Evolutionary conservation across 2,113 vertebrate species (phyloP), one percentile per base, ranked within the genome.

Genomic region (Stegostoma tigrinum): DNA sequence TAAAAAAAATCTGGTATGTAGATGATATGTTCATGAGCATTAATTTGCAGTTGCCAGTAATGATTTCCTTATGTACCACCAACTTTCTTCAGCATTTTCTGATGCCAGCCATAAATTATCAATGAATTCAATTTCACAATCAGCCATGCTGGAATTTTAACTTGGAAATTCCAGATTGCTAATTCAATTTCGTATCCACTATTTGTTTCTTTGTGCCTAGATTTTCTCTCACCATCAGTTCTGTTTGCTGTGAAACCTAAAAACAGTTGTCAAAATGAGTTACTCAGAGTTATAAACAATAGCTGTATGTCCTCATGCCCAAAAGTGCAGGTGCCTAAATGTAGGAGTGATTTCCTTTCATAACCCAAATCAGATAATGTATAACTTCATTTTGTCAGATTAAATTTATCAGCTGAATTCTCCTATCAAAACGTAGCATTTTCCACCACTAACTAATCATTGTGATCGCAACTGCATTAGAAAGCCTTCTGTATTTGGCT

Each of bases 401-500:
- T 95, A 34, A 87, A 45, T 68, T n/a, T 52, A 42, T 42, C 94
- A 86, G 67, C 38, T 87, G 52, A 68, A 87, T 80, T 67, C 91
- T 96, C 34, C 94, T 94, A 78, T 95, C 89, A 61, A 48, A 3
- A 94, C 96, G 75, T 87, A 96, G 48, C 95, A 72, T 8, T 80
- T 87, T 68, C 48, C 94, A 85, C 96, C 96, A 95, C 34, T 96
- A 96, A 96, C 75, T 96, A 96, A 85, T 96, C 89, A 96, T 91
- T 70, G 42, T 95, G 90, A 91, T 34, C 61, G 95, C 96, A 5
- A 34, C 95, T 97, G 83, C 89, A 34, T 80, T 97, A 96, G 96
- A 83, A 94, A 96, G 48, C 27, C 21, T 96, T 96, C 95, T 97
- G 2, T 96, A 61, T 95, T 90, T 97, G 80, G 96, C 48, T 96